Percentiles rank a stretch among this genome's conserved stretches.
These are phyloP conservation scores for Dipodomys stephensi DNA, from an alignment of 2,113 vertebrate species.

Conservation along the genomic window DNA sequence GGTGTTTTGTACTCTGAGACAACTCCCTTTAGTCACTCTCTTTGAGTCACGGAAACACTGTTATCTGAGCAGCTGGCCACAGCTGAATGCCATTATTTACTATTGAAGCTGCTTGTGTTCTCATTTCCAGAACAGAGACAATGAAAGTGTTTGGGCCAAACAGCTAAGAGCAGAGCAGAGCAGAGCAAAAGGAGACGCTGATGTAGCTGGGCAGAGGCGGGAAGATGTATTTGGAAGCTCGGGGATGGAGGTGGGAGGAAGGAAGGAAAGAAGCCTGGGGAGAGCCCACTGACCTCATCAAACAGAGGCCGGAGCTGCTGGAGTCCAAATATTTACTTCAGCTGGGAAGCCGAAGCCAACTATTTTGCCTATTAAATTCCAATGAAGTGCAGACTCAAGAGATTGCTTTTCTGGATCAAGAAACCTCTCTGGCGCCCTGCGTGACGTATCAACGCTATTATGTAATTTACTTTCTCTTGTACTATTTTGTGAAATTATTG, in stretches of 20 bases:
- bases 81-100: background rate
- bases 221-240: background rate
- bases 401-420: background rate
- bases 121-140: background rate
- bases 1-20: background rate
- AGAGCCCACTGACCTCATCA: background rate
- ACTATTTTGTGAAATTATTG: background rate
- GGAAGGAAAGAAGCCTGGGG: background rate
- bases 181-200: background rate
- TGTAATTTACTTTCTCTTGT: background rate
- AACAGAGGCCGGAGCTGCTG: background rate
- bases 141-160: background rate
- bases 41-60: background rate
- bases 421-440: background rate
- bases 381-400: background rate
- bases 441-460: background rate
- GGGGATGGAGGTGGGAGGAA: background rate
- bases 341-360: background rate
- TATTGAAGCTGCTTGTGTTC: background rate
- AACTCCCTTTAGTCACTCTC: background rate
- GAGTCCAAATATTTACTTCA: background rate
- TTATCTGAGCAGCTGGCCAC: slow-evolving; percentile 41
- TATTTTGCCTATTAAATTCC: slow-evolving; percentile 26
- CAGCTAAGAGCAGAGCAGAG: background rate
- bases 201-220: fast-evolving